Percentiles rank a stretch among this genome's conserved stretches.
These are phyloP conservation scores for Dendrolimus pini DNA, from an alignment of 2,888 invertebrate genomes.

Conservation along the genomic window DNA sequence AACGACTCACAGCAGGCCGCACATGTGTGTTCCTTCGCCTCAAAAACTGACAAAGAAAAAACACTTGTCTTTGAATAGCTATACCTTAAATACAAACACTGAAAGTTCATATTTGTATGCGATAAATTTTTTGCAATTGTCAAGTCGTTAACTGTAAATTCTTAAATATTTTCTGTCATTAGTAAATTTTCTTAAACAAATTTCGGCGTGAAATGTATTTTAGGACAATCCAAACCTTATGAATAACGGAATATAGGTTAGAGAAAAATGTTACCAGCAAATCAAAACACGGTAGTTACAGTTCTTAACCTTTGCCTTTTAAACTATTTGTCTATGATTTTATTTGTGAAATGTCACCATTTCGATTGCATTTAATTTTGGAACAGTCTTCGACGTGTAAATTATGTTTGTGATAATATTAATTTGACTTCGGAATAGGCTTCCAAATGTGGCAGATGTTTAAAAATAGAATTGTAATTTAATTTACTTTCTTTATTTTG, in stretches of 20 bases:
- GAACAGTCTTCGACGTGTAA: constrained; percentile 30
- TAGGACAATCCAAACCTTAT: constrained; percentile 20
- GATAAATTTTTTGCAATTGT: constrained; percentile 12
- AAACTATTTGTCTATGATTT: constrained; percentile 45
- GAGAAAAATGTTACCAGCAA: constrained; percentile 1
- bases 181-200: constrained; percentile 19
- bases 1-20: constrained; percentile 51
- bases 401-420: constrained; percentile 12
- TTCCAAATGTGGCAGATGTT: not conserved
- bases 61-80: constrained; percentile 13
- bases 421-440: constrained; percentile 2
- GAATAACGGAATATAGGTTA: constrained; percentile 9
- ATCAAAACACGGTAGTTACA: constrained; percentile 15
- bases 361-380: constrained; percentile 17
- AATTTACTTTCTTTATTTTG: not conserved
- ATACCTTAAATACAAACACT: constrained; percentile 7
- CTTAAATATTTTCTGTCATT: constrained; percentile 58
- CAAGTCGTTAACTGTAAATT: constrained; percentile 40
- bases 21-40: constrained; percentile 56
- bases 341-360: constrained; percentile 55
- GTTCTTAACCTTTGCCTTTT: constrained; percentile 40
- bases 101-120: constrained; percentile 24
- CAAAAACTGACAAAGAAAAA: constrained; percentile 32
- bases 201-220: constrained; percentile 1
- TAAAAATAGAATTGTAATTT: not conserved